Evolutionary conservation across 2,113 vertebrate species (phyloP).

Genomic region (Ornithorhynchus anatinus): DNA sequence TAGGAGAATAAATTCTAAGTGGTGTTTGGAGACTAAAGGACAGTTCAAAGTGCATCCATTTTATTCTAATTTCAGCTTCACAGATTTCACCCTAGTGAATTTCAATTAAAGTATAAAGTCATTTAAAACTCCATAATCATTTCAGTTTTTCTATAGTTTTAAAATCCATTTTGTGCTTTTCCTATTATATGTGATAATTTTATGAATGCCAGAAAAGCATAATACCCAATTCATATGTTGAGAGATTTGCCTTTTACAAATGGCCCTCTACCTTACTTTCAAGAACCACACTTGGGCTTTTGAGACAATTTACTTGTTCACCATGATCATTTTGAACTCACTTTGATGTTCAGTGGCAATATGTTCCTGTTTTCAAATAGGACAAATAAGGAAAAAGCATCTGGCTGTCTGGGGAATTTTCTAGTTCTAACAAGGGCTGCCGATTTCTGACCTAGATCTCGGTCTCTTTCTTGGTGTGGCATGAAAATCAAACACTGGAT

Average conservation of each 20-base stretch:
- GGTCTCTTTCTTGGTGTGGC: neutral
- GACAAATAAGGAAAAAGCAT: constrained; percentile 25
- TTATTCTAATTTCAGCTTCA: constrained; percentile 39
- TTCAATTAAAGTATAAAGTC: constrained; percentile 40
- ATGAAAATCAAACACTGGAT: neutral
- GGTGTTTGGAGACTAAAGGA: constrained; percentile 39
- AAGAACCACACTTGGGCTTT: neutral
- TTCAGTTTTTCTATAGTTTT: constrained; percentile 14
- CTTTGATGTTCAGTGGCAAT: neutral
- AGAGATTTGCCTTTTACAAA: neutral
- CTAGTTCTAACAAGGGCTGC: constrained; percentile 10
- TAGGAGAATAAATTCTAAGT: constrained; percentile 4
- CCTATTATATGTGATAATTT: neutral
- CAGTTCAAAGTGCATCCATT: constrained; percentile 2
- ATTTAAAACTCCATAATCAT: neutral
- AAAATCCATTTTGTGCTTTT: constrained; percentile 12
- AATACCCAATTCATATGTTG: neutral
- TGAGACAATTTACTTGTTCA: neutral
- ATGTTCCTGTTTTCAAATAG: too few species aligned
- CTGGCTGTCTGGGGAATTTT: constrained; percentile 11
- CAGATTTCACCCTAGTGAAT: neutral
- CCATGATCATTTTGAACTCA: neutral
- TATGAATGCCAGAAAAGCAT: neutral
- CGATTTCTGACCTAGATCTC: constrained; percentile 16
- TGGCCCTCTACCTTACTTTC: neutral